Percentiles rank a stretch among this genome's conserved stretches.
Conservation (phyloP, 2,888 invertebrate species). For the Scaptomyza flava region DNA sequence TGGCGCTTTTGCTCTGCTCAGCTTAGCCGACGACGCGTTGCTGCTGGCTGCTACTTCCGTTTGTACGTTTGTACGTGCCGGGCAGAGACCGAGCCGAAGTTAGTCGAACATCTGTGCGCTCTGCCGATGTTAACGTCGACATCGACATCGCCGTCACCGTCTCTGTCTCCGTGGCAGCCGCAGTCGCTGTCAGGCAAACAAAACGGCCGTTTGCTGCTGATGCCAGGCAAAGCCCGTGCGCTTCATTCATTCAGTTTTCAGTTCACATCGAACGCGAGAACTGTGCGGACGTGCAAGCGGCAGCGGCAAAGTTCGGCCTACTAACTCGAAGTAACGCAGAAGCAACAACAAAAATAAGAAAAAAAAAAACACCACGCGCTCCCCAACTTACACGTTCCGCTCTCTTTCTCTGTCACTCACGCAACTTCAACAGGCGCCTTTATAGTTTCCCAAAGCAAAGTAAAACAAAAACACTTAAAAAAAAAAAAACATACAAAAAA, state of each 20-base stretch:
- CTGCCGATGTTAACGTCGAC: slow-evolving; percentile 39
- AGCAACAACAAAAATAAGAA: slow-evolving; percentile 31
- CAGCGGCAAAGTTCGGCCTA: slow-evolving; percentile 58
- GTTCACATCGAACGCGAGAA: slow-evolving; percentile 84
- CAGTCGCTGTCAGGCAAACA: slow-evolving; percentile 37
- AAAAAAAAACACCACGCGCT: slow-evolving; percentile 39
- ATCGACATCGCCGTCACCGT: slow-evolving; percentile 1
- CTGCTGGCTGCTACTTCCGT: slow-evolving; percentile 56
- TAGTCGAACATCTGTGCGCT: slow-evolving; percentile 64
- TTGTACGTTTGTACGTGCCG: slow-evolving; percentile 55
- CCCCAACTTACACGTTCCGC: slow-evolving; percentile 54
- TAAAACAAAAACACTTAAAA: background rate
- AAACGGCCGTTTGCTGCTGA: slow-evolving; percentile 41
- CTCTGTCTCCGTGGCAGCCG: slow-evolving; percentile 4
- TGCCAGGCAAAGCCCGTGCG: slow-evolving; percentile 48
- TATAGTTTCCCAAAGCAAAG: slow-evolving; percentile 5
- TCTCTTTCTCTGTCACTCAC: slow-evolving; percentile 28
- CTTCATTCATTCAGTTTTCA: slow-evolving; percentile 78
- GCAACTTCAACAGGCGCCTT: slow-evolving; percentile 52
- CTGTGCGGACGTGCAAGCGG: slow-evolving; percentile 82
- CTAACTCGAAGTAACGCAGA: slow-evolving; percentile 42
- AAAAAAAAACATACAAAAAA: slow-evolving; percentile 8
- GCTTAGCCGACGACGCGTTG: slow-evolving; percentile 39
- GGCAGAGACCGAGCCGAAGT: slow-evolving; percentile 48
- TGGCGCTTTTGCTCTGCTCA: slow-evolving; percentile 44